Base-by-base conservation (phyloP, 2,113 vertebrate species). In the Bos indicus region DNA sequence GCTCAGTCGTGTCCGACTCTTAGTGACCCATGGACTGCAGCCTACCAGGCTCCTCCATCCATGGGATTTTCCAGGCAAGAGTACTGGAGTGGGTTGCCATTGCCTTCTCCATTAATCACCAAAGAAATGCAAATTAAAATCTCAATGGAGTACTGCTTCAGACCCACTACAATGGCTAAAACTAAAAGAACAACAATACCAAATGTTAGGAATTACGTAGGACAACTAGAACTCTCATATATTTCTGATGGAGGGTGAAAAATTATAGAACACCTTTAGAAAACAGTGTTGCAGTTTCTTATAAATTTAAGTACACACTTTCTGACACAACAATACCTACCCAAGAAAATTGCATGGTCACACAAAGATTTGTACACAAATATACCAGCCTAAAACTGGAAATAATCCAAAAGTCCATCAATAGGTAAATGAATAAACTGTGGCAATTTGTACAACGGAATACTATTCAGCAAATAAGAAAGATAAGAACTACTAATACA, bases 71-170 rank as follows among this genome's bases (percentile, higher is more conserved):
- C 43, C 43, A 46, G 43, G 43, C 43, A 46, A 46, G 43, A 46
- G 6, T 46, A 46, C 43, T 46, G 43, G 43, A 46, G 43, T 46
- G 43, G 43, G 43, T 6, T 46, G 43, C 43, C 43, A 46, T 46
- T 46, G 43, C 43, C 43, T 46, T 46, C 43, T 46, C 43, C 43
- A 83, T 88, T 57, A 87, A 48, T 92, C 40, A 95, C 48, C 28
- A 91, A 54, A 33, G 14, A 95, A 95, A 96, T 62, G 6, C 14
- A 95, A 83, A 87, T 87, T 57, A 85, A 96, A 96, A 85, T 51
- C 9, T 96, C 67, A 64, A 1, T 43, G 48, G 54, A 54, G 43
- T 51, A 40, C 13, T 89, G 26, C 25, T 91, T 84, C 21, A 43
- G n/a, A 60, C 51, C 54, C 15, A 71, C 7, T 28, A 30, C 25